Evolutionary conservation across 2,113 vertebrate genomes (phyloP).

Genomic region (Myrmophylax atrothorax): DNA sequence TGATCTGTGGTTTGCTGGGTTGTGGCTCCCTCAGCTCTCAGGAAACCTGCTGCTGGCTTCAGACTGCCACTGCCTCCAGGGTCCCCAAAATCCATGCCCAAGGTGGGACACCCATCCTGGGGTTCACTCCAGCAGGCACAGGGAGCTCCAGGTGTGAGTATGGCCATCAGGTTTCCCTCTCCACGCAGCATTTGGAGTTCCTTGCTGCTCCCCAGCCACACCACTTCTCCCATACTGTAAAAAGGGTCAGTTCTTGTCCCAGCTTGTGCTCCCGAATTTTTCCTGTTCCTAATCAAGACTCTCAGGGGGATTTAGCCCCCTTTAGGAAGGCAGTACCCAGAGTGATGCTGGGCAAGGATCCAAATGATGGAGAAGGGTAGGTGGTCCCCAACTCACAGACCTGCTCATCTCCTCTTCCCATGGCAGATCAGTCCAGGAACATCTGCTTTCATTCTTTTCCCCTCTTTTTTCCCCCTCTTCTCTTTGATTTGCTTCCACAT

Average conservation of each 20-base stretch:
- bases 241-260: neutral
- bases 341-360: neutral
- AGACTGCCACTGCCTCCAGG: neutral
- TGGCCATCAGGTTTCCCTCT: neutral
- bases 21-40: neutral
- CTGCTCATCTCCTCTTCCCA: rapidly evolving
- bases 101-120: neutral
- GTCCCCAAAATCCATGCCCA: rapidly evolving
- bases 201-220: neutral
- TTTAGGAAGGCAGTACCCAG: neutral
- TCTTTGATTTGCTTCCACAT: neutral
- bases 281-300: neutral
- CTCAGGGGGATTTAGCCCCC: neutral
- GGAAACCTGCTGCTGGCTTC: neutral
- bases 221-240: neutral
- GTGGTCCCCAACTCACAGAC: neutral
- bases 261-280: neutral
- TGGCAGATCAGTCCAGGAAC: neutral
- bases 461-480: neutral
- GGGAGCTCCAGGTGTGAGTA: neutral
- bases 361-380: neutral
- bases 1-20: neutral
- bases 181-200: neutral
- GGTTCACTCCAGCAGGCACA: neutral
- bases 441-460: neutral